Percentiles rank a stretch among this genome's conserved stretches.
Evolutionary conservation across 1,140 invertebrate genomes (phyloP).

Genomic region (Grapholita molesta): DNA sequence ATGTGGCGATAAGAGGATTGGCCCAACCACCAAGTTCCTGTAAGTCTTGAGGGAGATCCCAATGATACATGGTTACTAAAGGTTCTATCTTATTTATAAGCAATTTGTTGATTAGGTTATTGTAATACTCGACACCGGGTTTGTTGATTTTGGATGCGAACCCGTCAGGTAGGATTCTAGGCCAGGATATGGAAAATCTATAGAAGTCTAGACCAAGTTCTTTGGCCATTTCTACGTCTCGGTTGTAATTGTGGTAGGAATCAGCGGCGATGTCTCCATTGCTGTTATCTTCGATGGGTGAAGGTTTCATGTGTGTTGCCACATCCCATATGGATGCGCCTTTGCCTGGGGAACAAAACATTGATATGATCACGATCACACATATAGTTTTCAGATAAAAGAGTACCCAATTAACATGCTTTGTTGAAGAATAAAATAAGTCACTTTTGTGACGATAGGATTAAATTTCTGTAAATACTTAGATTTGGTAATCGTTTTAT

Average conservation of each 20-base stretch:
- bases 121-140: constrained; percentile 81
- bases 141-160: constrained; percentile 76
- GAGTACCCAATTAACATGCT: too few relatives aligned
- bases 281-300: constrained; percentile 71
- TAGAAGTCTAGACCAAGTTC: constrained; percentile 77
- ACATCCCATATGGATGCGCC: constrained; percentile 79
- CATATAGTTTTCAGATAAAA: too few relatives aligned
- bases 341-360: constrained; percentile 53
- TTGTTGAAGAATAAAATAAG: too few relatives aligned
- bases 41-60: constrained; percentile 81
- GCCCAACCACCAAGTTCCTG: constrained; percentile 82
- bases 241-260: constrained; percentile 59
- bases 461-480: too few relatives aligned
- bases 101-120: constrained; percentile 80
- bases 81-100: constrained; percentile 69
- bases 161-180: constrained; percentile 81
- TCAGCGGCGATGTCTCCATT: constrained; percentile 70
- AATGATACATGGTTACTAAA: constrained; percentile 82
- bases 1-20: constrained; percentile 79
- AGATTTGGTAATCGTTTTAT: too few relatives aligned
- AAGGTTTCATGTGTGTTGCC: constrained; percentile 65
- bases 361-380: neutral
- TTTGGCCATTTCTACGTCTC: constrained; percentile 68
- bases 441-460: too few relatives aligned
- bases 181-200: constrained; percentile 84